Base-by-base conservation (phyloP, 2,797 vertebrate species). In the Ptychobarbus kaznakovi region DNA sequence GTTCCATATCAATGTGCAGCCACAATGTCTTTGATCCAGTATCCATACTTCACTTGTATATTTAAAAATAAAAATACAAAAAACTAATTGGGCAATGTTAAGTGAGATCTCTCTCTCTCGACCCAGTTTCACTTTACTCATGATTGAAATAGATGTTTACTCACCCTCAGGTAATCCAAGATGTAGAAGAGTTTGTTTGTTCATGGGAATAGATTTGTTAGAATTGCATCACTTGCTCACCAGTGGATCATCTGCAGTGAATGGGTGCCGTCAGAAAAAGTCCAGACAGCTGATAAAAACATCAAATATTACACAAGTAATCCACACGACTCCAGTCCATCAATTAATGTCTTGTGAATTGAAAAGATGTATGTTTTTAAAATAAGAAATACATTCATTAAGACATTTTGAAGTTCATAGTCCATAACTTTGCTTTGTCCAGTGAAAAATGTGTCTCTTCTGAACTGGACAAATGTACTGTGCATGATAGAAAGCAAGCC, bases 401-500 rank as follows among this genome's bases (percentile, higher is more conserved):
- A 22, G 56, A 58, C 10, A 22, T 58, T 56, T 56, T 9, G 6
- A 56, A n/a, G 9, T 61, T 65, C 12, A 63, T 28, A 63, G 1
- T 65, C 25, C 61, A 65, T 65, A 32, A 2, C 13, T 61, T 61
- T n/a, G 56, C 22, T 28, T 65, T 65, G 13, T 65, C 6, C 6
- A 15, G 6, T 65, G 12, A 65, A 28, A 65, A 32, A 32, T 13
- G 1, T 0, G 1, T 65, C 63, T 65, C 6, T 15, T 16, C 28
- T 65, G 25, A 68, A 69, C 4, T 11, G 46, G 13, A 49, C 15
- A 49, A 4, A 49, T 28, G 13, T 32, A 16, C 44, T 16, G 16
- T 32, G 13, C n/a, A 6, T 73, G 10, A 16, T 90, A 91, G 89
- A 75, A 86, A 86, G 89, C 83, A 92, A 51, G 20, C 28, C 28